phyloP scores from a whole-genome alignment of 2,113 vertebrate genomes.

The Chionis minor region DNA sequence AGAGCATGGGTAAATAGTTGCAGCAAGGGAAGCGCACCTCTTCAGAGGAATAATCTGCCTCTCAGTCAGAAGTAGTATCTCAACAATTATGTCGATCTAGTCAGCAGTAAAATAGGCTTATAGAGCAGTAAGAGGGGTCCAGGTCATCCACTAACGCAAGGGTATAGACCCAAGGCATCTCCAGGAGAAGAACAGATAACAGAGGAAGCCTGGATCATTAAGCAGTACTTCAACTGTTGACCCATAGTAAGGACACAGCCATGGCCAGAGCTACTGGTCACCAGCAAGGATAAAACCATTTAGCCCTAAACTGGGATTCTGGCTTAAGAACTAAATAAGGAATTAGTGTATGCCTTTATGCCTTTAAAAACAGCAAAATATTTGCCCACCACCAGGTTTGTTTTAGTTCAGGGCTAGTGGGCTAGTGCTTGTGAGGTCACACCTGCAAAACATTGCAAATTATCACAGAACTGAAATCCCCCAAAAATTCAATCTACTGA shows the following conservation, averaged over 20 bases:
- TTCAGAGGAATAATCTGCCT: background rate
- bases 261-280: background rate
- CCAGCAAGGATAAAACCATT: background rate
- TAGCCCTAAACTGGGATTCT: background rate
- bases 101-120: background rate
- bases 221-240: background rate
- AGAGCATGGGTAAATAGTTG: background rate
- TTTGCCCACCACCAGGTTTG: background rate
- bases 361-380: background rate
- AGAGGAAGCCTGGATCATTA: background rate
- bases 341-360: background rate
- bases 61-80: background rate
- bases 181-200: background rate
- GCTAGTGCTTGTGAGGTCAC: background rate
- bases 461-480: background rate
- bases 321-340: background rate
- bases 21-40: background rate
- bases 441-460: background rate
- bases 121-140: background rate
- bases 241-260: background rate
- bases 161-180: background rate
- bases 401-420: background rate
- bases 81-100: accelerated
- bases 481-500: background rate
- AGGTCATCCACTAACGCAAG: background rate